Percentiles rank a stretch among this genome's conserved stretches.
phyloP scores from a whole-genome alignment of 2,113 vertebrate genomes.

The Nothoprocta perdicaria region DNA sequence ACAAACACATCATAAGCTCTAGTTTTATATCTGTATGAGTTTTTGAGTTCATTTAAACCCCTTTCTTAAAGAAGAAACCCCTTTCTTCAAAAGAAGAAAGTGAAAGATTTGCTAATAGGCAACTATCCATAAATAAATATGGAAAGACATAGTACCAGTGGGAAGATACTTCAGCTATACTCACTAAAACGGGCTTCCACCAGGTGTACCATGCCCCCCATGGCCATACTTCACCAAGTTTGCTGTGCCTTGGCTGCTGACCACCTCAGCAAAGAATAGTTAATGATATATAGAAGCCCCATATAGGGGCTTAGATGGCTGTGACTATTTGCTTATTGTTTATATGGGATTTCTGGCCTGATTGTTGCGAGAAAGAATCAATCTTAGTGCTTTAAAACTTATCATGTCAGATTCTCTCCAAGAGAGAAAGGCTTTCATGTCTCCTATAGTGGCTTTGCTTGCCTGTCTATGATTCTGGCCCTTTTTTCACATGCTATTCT shows the following conservation, averaged over 20 bases:
- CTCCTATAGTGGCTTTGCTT: neutral
- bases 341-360: neutral
- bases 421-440: neutral
- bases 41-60: neutral
- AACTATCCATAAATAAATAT: neutral
- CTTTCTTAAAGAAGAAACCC: neutral
- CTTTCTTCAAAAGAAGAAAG: fast-evolving
- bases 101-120: neutral
- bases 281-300: neutral
- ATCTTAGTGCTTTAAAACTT: neutral
- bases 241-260: neutral
- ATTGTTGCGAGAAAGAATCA: neutral
- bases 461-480: neutral
- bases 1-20: neutral
- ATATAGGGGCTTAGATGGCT: neutral
- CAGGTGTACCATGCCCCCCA: neutral
- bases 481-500: neutral
- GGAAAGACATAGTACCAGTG: neutral
- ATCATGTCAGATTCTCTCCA: neutral
- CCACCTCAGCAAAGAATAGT: neutral
- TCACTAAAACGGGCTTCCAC: neutral
- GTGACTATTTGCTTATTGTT: neutral
- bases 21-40: neutral
- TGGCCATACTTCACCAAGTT: neutral
- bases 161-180: neutral